phyloP scores from a whole-genome alignment of 2,113 vertebrate species.

The Mionectes macconnelli region DNA sequence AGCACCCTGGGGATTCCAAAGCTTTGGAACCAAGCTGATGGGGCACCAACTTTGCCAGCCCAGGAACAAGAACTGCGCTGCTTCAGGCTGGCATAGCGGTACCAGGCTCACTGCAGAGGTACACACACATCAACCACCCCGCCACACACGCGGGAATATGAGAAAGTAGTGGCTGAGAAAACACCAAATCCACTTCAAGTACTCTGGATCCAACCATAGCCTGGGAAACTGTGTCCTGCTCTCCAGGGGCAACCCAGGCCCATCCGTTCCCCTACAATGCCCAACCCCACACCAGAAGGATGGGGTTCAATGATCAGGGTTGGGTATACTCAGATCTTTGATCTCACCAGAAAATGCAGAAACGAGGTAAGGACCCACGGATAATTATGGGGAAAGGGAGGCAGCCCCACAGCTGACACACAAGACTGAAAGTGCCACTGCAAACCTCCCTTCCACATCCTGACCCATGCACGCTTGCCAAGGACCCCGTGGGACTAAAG shows the following conservation, averaged over 20 bases:
- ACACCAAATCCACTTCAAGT: not conserved
- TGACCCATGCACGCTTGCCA: accelerated
- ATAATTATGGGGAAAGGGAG: not conserved
- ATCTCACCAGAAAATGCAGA: not conserved
- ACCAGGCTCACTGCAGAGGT: not conserved
- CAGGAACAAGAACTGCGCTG: accelerated
- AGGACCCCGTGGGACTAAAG: not conserved
- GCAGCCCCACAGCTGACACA: not conserved
- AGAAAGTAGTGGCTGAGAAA: not conserved
- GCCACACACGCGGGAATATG: accelerated
- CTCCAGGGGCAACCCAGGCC: not conserved
- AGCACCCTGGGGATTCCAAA: not conserved
- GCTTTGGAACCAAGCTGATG: not conserved
- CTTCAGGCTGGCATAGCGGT: accelerated
- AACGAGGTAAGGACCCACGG: not conserved
- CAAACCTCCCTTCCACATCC: not conserved
- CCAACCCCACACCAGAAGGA: not conserved
- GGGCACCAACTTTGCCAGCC: not conserved
- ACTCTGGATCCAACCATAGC: not conserved
- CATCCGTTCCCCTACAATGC: not conserved
- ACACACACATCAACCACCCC: not conserved
- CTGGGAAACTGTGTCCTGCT: not conserved
- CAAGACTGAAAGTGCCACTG: not conserved
- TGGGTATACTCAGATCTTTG: not conserved
- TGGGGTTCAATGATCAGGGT: not conserved